Evolutionary conservation across 2,797 vertebrate genomes (phyloP).

Genomic region (Spondyliosoma cantharus): DNA sequence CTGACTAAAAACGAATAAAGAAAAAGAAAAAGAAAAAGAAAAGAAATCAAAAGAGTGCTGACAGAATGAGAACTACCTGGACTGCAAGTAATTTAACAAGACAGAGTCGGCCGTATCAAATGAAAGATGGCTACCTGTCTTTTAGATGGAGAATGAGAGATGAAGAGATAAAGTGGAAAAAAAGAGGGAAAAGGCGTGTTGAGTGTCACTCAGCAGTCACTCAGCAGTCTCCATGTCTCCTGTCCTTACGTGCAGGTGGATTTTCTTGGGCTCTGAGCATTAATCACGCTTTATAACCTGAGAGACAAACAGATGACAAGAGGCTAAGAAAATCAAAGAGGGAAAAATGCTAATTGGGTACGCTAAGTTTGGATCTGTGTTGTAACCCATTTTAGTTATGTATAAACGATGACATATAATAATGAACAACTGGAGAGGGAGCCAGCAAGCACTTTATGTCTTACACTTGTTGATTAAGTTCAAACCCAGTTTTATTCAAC

Average conservation of each 20-base stretch:
- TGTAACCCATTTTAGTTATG: slow-evolving; percentile 16
- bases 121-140: slow-evolving; percentile 46
- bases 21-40: slow-evolving; percentile 37
- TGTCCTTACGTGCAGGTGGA: slow-evolving; percentile 23
- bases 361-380: slow-evolving; percentile 12
- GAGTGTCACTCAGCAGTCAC: slow-evolving; percentile 47
- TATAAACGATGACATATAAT: slow-evolving; percentile 1
- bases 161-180: slow-evolving; percentile 18
- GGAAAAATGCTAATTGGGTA: slow-evolving; percentile 6
- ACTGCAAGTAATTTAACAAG: slow-evolving; percentile 43
- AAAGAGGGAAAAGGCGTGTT: background rate
- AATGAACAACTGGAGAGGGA: slow-evolving; percentile 5
- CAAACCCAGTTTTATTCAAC: slow-evolving; percentile 9
- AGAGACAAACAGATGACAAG: slow-evolving; percentile 2
- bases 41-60: slow-evolving; percentile 21
- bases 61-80: slow-evolving; percentile 22
- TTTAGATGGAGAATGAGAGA: slow-evolving; percentile 17
- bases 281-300: slow-evolving; percentile 50
- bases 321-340: slow-evolving; percentile 18
- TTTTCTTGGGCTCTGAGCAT: slow-evolving; percentile 48
- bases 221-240: slow-evolving; percentile 48
- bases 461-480: slow-evolving; percentile 16
- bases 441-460: background rate
- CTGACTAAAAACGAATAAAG: slow-evolving; percentile 1
- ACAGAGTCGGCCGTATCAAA: slow-evolving; percentile 22